Percentiles rank a stretch among this genome's conserved stretches.
Evolutionary conservation across 2,113 vertebrate genomes (phyloP).

Genomic region (Myiagra hebetior): DNA sequence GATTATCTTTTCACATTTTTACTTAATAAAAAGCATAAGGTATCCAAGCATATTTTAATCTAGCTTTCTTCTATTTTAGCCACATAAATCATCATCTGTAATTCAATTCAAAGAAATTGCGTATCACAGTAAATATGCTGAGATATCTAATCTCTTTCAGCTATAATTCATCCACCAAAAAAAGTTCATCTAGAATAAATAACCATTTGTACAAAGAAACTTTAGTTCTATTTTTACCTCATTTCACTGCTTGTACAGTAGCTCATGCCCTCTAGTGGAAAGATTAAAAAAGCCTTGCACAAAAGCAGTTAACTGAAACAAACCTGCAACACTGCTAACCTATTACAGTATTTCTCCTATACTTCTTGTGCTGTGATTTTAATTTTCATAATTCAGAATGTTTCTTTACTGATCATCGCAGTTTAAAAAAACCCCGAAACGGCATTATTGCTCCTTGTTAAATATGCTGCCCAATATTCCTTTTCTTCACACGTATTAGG

Average conservation of each 20-base stretch:
- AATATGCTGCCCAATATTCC: neutral
- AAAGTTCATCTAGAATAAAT: neutral
- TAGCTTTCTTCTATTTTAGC: neutral
- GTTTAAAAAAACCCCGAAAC: neutral
- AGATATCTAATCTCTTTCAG: neutral
- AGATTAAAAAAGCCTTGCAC: neutral
- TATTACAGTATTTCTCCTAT: neutral
- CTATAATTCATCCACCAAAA: neutral
- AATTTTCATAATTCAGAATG: neutral
- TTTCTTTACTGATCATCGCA: neutral
- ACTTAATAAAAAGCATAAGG: neutral
- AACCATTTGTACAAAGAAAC: neutral
- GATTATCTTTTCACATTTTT: neutral
- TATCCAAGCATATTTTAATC: neutral
- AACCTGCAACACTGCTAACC: neutral
- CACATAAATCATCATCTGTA: neutral
- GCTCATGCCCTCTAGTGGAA: constrained; percentile 39
- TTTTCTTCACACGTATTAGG: neutral
- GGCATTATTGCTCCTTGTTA: neutral
- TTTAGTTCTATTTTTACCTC: neutral
- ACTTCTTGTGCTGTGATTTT: neutral
- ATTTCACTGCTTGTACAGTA: neutral
- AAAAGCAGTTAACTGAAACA: neutral
- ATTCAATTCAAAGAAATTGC: neutral
- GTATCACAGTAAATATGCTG: neutral